Evolutionary conservation across 2,113 vertebrate species (phyloP).

Genomic region (Notothenia coriiceps): DNA sequence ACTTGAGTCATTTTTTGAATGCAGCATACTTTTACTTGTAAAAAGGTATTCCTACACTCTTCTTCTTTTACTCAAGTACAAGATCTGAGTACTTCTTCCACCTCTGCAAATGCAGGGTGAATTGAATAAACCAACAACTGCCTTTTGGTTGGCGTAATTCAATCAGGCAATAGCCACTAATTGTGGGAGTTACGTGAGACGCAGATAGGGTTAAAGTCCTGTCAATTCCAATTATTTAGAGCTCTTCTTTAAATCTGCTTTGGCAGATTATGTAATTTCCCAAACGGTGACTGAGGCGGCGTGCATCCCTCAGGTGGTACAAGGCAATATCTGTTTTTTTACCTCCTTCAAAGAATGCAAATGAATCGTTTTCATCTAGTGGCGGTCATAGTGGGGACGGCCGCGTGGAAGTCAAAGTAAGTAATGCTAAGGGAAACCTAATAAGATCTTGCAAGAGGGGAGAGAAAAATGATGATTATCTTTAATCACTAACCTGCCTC

Average conservation of each 20-base stretch:
- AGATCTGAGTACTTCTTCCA: too few relatives aligned
- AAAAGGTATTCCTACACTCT: too few relatives aligned
- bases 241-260: conserved; percentile 53
- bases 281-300: conserved; percentile 44
- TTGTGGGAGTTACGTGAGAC: conserved; percentile 67
- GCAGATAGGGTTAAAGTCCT: conserved; percentile 53
- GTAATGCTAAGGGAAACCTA: conserved; percentile 90
- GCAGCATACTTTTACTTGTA: too few relatives aligned
- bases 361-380: conserved; percentile 57
- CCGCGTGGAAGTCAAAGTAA: conserved; percentile 91
- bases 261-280: conserved; percentile 60
- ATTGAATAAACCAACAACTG: conserved; percentile 75
- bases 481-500: conserved; percentile 97
- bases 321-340: conserved; percentile 25
- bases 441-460: conserved; percentile 88
- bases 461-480: conserved; percentile 90
- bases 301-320: conserved; percentile 46
- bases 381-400: conserved; percentile 23
- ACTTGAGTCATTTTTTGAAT: too few relatives aligned
- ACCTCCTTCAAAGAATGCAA: conserved; percentile 45
- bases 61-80: too few relatives aligned
- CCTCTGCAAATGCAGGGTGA: conserved; percentile 62
- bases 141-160: conserved; percentile 77
- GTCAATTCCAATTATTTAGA: conserved; percentile 76
- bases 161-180: conserved; percentile 77